Base-by-base conservation (phyloP, 2,113 vertebrate genomes). In the Menidia beryllina region DNA sequence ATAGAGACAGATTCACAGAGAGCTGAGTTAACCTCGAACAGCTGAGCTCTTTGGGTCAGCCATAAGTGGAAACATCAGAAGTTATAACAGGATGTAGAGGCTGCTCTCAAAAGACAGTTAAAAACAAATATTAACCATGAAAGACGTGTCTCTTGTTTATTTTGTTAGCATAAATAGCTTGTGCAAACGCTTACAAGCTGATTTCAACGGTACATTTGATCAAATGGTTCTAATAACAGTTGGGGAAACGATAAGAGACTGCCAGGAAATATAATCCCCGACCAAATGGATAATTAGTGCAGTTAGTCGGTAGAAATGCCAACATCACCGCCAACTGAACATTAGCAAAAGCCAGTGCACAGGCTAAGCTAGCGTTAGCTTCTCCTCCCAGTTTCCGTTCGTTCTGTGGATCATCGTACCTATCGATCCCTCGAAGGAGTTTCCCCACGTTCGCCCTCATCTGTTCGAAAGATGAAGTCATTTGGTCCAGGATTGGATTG, bases 391-490 rank as follows among this genome's bases (percentile, higher is more conserved):
- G 30, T 47, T 23, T 13, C 15, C 0, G 1, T 9, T 24, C 9
- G 8, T 19, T 5, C 2, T 1, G 1, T 36, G 14, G 3, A 0
- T 2, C 21, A 11, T 55, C 34, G 2, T 69, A 98, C 96, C 96
- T 94, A 86, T 98, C 96, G 85, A 98, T 98, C 5, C 96, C 96
- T 23, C 95, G 93, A 27, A 98, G 89, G 30, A 98, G 92, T 64
- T 96, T 95, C 23, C 94, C 96, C 71, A 97, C 96, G 77, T 96
- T 97, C 17, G 95, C 94, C 82, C 95, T 92, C 96, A 97, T 97
- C 86, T 96, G 96, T 79, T 97, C 96, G 72, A 97, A 93, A 53
- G 95, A 84, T 75, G 94, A 87, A 4, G 94, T 85, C 96, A 96
- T 97, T 87, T 60, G 71, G 30, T 74, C 68, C 63, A 13, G 17